These are phyloP conservation scores for Thamnophis elegans DNA, from an alignment of 2,797 vertebrate genomes.

Conservation along the genomic window DNA sequence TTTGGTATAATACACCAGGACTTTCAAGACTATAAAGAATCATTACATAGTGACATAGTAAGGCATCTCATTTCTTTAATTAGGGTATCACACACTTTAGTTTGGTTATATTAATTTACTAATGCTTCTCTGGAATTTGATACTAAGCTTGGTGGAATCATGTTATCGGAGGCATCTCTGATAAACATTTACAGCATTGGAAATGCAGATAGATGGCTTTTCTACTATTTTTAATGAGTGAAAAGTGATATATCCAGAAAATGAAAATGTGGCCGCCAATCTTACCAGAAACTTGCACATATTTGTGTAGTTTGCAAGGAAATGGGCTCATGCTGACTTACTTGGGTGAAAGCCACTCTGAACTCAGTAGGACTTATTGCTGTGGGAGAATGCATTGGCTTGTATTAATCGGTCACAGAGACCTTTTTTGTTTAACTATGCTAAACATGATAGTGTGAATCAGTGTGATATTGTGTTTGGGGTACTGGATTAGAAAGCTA, in stretches of 20 bases:
- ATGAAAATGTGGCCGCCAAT: neutral
- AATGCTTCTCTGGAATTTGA: neutral
- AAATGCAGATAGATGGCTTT: neutral
- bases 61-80: neutral
- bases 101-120: neutral
- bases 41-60: neutral
- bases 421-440: conserved; percentile 27
- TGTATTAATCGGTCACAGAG: conserved; percentile 3
- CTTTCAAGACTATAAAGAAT: neutral
- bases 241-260: neutral
- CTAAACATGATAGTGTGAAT: neutral
- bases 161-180: neutral
- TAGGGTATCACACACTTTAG: neutral
- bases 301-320: neutral
- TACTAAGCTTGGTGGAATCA: conserved; percentile 14
- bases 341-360: neutral
- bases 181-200: conserved; percentile 15
- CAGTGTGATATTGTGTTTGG: neutral
- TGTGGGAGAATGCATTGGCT: neutral
- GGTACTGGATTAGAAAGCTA: neutral
- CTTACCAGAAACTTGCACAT: neutral
- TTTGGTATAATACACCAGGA: neutral
- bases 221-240: neutral
- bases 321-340: neutral
- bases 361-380: neutral